Percentiles rank a stretch among this genome's conserved stretches.
phyloP scores from a whole-genome alignment of 2,797 vertebrate genomes.

The Oreortyx pictus region DNA sequence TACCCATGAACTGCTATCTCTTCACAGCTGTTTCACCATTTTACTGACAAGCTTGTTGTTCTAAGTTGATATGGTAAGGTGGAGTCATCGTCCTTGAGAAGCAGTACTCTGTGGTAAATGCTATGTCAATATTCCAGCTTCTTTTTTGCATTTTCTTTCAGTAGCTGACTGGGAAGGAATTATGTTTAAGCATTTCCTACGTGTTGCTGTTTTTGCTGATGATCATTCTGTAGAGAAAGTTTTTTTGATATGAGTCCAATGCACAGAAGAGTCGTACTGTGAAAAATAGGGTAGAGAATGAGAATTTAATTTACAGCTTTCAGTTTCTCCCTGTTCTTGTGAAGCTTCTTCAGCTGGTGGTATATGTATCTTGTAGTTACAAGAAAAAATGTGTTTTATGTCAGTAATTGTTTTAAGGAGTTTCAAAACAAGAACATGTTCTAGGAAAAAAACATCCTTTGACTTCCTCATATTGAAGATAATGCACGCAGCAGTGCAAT shows the following conservation, averaged over 20 bases:
- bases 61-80: background rate
- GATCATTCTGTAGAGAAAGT: background rate
- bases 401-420: background rate
- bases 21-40: background rate
- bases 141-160: background rate
- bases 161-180: background rate
- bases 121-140: background rate
- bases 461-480: background rate
- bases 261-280: background rate
- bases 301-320: background rate
- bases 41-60: background rate
- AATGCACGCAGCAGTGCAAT: background rate
- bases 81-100: background rate
- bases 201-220: background rate
- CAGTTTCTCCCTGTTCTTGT: background rate
- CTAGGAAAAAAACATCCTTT: background rate
- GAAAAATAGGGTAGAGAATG: background rate
- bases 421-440: background rate
- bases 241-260: background rate
- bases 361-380: background rate
- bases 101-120: background rate
- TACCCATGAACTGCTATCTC: background rate
- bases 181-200: background rate
- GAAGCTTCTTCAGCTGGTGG: background rate
- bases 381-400: background rate